These are phyloP conservation scores for Drosophila mauritiana DNA, from an alignment of 1,140 invertebrate genomes.

Conservation along the genomic window DNA sequence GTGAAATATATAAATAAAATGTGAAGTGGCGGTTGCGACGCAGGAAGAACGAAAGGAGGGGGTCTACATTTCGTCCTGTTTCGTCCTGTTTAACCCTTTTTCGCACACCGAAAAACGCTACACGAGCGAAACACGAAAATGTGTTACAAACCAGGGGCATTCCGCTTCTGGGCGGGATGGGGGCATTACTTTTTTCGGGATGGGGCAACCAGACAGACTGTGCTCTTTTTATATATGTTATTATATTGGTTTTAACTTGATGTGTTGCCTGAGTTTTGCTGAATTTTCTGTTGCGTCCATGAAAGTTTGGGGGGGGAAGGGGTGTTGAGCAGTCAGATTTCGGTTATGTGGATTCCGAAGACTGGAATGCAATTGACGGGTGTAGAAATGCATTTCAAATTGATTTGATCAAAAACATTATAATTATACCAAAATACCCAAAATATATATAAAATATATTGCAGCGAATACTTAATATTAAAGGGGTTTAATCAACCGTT, in stretches of 20 bases:
- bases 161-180: neutral
- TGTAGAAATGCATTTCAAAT: neutral
- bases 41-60: neutral
- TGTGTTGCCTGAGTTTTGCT: slow-evolving; percentile 27
- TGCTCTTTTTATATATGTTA: slow-evolving; percentile 66
- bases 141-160: slow-evolving; percentile 48
- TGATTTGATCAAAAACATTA: neutral
- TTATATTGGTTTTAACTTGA: slow-evolving; percentile 58
- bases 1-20: slow-evolving; percentile 52
- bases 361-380: slow-evolving; percentile 6
- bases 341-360: neutral
- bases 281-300: neutral
- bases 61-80: slow-evolving; percentile 46
- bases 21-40: slow-evolving; percentile 24
- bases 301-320: neutral
- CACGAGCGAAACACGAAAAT: slow-evolving; percentile 50
- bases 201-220: slow-evolving; percentile 54
- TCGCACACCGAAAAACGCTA: slow-evolving; percentile 40
- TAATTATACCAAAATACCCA: too few relatives aligned
- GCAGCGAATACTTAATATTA: too few relatives aligned
- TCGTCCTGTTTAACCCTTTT: slow-evolving; percentile 52
- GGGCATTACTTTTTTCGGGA: neutral
- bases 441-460: too few relatives aligned
- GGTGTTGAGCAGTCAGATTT: neutral
- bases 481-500: too few relatives aligned